Base-by-base conservation (phyloP, 53 echinoderm and acorn worm species). In the Holothuria leucospilota region DNA sequence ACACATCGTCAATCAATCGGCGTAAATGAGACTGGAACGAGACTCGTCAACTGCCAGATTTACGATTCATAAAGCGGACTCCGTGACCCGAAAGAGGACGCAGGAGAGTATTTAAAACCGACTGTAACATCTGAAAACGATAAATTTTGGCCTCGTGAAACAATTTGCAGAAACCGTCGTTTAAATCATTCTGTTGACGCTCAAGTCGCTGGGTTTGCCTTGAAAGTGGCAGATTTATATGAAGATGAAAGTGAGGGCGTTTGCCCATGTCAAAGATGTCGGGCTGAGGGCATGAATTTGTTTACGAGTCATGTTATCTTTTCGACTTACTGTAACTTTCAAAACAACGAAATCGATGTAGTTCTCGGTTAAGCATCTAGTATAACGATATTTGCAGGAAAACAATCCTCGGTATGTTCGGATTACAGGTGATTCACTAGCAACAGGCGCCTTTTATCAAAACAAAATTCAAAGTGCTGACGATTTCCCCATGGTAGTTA, bases 111-210 rank as follows among this genome's bases (percentile, higher is more conserved):
- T 58, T 81, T 81, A 81, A 81, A 81, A 81, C 81, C 81, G 40
- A 81, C n/a, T 81, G 81, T 81, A 81, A 81, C 81, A 81, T 81
- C 81, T 81, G 81, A 81, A 81, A 81, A 38, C 81, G 18, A 81
- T 81, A 81, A 81, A 81, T 81, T 81, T 81, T 81, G 81, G 81
- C 81, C 81, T 81, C 81, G 81, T 81, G 81, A 61, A 81, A 60
- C 60, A 81, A 61, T 81, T 81, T 29, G 28, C 39, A 60, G 62
- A 81, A 60, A 30, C 61, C 59, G 39, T 81, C 81, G 61, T 52
- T 81, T 81, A 81, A 81, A 81, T 81, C 81, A 81, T 81, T 62
- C 53, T 42, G 51, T 75, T 42, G 75, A 75, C 20, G 51, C 51
- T 42, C 15, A 40, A 75, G 71, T n/a, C 20, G 21, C 21, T 39